These are phyloP conservation scores for Charadrius vociferus DNA, from an alignment of 2,113 vertebrate genomes.

Conservation along the genomic window DNA sequence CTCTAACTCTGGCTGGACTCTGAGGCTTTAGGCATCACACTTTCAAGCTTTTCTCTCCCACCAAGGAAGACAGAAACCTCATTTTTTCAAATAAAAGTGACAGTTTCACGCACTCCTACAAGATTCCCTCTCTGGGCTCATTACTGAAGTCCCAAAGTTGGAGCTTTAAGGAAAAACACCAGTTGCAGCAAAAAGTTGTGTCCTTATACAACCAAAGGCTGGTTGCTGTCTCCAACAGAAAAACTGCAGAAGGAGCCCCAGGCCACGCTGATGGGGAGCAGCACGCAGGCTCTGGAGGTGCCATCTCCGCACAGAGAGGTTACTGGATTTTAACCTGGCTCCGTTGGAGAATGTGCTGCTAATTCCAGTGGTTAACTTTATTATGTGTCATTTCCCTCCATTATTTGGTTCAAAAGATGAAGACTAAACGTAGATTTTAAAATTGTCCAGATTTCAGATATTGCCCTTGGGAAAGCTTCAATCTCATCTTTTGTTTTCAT, in stretches of 20 bases:
- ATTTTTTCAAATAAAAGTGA: not conserved
- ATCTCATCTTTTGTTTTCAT: conserved; percentile 54
- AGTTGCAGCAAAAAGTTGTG: not conserved
- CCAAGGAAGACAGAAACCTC: not conserved
- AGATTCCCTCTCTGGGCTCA: not conserved
- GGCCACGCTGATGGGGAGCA: fast-evolving
- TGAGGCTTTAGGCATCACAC: not conserved
- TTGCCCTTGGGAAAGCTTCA: conserved; percentile 41
- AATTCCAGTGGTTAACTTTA: conserved; percentile 60
- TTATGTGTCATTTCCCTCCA: conserved; percentile 42
- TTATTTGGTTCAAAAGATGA: conserved; percentile 58
- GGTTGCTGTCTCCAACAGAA: not conserved
- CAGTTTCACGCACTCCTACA: not conserved
- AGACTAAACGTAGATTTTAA: conserved; percentile 38
- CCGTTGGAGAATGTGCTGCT: not conserved
- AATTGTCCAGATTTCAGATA: conserved; percentile 30
- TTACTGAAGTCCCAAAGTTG: not conserved
- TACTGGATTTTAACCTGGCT: not conserved
- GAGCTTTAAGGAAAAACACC: not conserved
- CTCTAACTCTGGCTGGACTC: not conserved
- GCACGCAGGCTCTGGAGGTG: not conserved
- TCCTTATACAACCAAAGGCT: not conserved
- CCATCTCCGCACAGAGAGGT: not conserved
- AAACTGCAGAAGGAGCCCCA: not conserved
- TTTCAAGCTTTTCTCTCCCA: not conserved